Percentiles rank a stretch among this genome's conserved stretches.
Evolutionary conservation across 2,888 invertebrate genomes (phyloP).

Genomic region (Onchidella celtica): DNA sequence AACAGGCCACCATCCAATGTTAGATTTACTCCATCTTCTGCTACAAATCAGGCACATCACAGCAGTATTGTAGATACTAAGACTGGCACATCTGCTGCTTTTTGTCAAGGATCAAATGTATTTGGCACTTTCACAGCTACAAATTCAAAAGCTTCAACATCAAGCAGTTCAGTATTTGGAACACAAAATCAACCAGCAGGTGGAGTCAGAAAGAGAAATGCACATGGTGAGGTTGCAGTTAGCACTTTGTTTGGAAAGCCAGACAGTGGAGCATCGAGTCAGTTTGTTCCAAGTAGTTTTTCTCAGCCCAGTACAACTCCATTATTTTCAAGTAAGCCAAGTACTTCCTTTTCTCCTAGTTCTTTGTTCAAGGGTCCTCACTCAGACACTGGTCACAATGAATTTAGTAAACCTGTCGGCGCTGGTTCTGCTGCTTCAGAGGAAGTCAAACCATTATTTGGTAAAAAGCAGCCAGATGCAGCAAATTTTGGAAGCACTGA

Average conservation of each 20-base stretch:
- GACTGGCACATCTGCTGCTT: not conserved
- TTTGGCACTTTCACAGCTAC: conserved; percentile 9
- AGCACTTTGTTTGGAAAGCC: conserved; percentile 20
- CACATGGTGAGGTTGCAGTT: conserved; percentile 1
- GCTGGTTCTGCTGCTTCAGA: not conserved
- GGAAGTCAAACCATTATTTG: not conserved
- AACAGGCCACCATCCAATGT: not conserved
- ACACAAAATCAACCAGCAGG: not conserved
- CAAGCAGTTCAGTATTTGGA: not conserved
- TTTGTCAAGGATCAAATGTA: conserved; percentile 8
- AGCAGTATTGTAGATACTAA: not conserved
- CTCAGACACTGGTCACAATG: not conserved
- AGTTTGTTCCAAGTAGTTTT: not conserved
- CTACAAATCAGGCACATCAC: not conserved
- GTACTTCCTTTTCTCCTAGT: not conserved
- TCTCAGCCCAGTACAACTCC: not conserved
- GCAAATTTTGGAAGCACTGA: not conserved
- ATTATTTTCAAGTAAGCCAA: not conserved
- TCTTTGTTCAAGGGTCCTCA: not conserved
- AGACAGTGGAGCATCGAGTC: not conserved
- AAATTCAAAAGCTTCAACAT: not conserved
- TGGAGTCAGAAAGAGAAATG: conserved; percentile 31
- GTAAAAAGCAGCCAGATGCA: conserved; percentile 8
- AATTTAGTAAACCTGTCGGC: not conserved
- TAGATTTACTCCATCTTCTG: not conserved